Evolutionary conservation across 2,888 invertebrate genomes (phyloP), one percentile per base, ranked within the genome.

Genomic region (Pteria penguin): DNA sequence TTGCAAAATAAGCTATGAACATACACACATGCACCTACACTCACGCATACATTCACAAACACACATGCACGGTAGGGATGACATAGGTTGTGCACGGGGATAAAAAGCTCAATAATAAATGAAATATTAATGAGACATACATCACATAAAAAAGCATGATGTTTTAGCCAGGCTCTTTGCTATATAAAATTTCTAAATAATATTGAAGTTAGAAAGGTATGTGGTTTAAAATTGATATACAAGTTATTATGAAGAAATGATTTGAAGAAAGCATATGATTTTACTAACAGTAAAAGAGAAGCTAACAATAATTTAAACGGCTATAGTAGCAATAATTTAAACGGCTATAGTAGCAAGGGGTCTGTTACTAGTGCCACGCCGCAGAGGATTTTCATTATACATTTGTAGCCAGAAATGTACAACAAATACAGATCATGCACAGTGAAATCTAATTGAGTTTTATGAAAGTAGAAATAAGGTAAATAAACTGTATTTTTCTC

Each of bases 301-400:
- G n/a, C n/a, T 57, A 57, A 27, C 57, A 57, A n/a, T 11, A 57
- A 57, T 57, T 57, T n/a, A 57, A 57, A 57, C 57, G 57, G 57
- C 57, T 57, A 57, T 27, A 57, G 27, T 57, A 57, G 57, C 57
- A 57, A n/a, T 11, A 57, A 57, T 57, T 57, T n/a, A 57, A 57
- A 57, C 57, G 57, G 57, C 57, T 57, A 57, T 27, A 57, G 27
- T 57, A 57, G 57, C 57, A 57, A 57, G 57, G 57, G 57, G 57
- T 57, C 57, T 29, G 31, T 61, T 61, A 61, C 61, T 61, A 61
- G 61, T 61, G 61, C 61, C 61, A 61, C 29, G 29, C 26, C 29
- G 61, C n/a, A 29, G 61, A 61, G 61, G 61, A 61, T 61, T 31
- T 31, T 61, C 61, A 61, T 29, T 29, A 61, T 29, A 61, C 31